A percentile compares a stretch with the other conserved stretches of the same genome.
phyloP scores from a whole-genome alignment of 2,888 invertebrate species.

The Spisula solida region DNA sequence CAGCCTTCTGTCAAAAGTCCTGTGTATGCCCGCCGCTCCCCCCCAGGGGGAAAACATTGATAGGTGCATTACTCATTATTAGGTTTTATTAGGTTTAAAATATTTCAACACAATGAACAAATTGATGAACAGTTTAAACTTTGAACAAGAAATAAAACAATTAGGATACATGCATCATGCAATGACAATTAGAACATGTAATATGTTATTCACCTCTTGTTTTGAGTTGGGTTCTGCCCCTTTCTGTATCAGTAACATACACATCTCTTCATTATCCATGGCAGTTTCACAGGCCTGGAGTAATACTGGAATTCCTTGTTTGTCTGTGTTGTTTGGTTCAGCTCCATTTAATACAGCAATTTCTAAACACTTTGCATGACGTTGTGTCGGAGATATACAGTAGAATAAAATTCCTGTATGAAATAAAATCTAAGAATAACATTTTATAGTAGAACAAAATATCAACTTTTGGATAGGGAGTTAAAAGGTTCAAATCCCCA shows the following conservation, averaged over 20 bases:
- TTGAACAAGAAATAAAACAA: neutral
- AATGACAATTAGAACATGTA: neutral
- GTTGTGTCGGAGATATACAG: slow-evolving; percentile 86
- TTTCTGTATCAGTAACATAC: slow-evolving; percentile 83
- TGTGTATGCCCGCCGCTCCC: too few species aligned
- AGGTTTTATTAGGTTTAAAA: neutral
- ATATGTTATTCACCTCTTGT: slow-evolving; percentile 79
- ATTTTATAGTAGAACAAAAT: too few species aligned
- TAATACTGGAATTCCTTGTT: slow-evolving; percentile 86
- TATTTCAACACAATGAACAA: neutral
- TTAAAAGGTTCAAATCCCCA: too few species aligned
- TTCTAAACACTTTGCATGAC: slow-evolving; percentile 87
- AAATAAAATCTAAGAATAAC: too few species aligned
- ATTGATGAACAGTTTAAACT: neutral
- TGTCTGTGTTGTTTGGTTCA: slow-evolving; percentile 85
- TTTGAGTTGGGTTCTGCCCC: slow-evolving; percentile 86
- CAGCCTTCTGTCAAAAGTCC: too few species aligned
- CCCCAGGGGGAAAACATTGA: too few species aligned
- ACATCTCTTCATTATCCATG: slow-evolving; percentile 86
- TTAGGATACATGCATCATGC: neutral
- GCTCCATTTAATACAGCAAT: slow-evolving; percentile 86
- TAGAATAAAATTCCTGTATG: slow-evolving; percentile 86
- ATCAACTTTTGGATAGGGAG: too few species aligned
- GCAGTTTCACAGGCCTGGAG: slow-evolving; percentile 86
- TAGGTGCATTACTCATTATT: too few species aligned